Evolutionary conservation across 1,140 invertebrate genomes (phyloP), one percentile per base, ranked within the genome.

Genomic region (Drosophila aff.): DNA sequence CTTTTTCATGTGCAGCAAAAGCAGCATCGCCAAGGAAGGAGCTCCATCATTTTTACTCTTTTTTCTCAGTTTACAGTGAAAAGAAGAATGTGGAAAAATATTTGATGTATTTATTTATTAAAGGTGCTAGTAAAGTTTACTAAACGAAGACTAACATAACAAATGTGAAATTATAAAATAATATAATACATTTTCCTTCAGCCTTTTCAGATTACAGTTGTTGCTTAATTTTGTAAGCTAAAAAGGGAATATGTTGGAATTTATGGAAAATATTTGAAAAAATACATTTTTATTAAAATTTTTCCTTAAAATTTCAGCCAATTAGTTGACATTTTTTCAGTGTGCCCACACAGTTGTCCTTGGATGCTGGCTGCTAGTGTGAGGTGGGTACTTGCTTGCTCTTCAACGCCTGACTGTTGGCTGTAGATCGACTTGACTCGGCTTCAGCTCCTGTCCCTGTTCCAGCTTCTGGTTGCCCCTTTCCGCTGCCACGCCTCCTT

Each of bases 11-110:
- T 85, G 82, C 78, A 81, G 64, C 53, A 53, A 62, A 53, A 66
- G 76, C 68, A 73, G 69, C 69, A 53, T 59, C 47, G 63, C 47
- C 49, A 77, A 46, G 43, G 31, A 46, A 78, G 65, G 40, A 74
- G 84, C 83, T 89, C 75, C 77, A 89, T 87, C 80, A 89, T 89
- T 82, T 86, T 83, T 86, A 75, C 74, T 82, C 76, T 69, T 76
- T 67, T 44, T 18, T 50, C 67, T 53, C 23, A 67, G 36, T 55
- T 38, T 38, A 62, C 50, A 59, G 16, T 21, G 31, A 72, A n/a
- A 71, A 59, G n/a, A 15, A 38, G 23, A 38, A 3, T 1, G 13
- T 8, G 11, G 0, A 4, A 16, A 16, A 8, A 16, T 9, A 15
- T 15, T 23, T 23, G 3, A 7, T 15, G 0, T 23, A 15, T 15